phyloP scores from a whole-genome alignment of 2,113 vertebrate species.

The Saimiri boliviensis region DNA sequence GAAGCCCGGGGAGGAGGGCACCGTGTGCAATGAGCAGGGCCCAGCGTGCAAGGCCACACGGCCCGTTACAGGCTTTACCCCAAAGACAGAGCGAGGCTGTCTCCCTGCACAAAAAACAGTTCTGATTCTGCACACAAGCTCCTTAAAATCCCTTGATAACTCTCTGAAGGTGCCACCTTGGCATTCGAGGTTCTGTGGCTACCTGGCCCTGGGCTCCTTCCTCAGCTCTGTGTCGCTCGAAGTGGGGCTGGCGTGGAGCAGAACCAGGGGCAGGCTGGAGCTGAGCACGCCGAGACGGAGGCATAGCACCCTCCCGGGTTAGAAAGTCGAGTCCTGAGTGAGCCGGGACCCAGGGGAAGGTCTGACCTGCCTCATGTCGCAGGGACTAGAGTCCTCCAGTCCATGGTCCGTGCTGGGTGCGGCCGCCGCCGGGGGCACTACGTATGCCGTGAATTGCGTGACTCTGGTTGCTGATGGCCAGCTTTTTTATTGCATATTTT shows the following conservation, averaged over 20 bases:
- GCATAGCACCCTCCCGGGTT: too few relatives aligned
- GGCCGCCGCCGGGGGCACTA: fast-evolving
- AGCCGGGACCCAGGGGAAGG: too few relatives aligned
- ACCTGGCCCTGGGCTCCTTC: background rate
- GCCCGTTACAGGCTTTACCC: background rate
- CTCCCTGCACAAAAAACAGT: too few relatives aligned
- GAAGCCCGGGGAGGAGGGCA: background rate
- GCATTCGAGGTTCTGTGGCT: background rate
- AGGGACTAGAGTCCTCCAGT: background rate
- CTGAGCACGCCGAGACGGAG: too few relatives aligned
- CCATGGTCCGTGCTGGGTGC: fast-evolving
- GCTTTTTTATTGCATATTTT: background rate
- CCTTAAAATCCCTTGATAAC: background rate
- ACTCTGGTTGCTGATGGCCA: background rate
- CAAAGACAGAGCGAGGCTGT: background rate
- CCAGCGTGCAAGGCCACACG: fast-evolving
- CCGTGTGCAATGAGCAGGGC: fast-evolving
- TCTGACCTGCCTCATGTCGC: background rate
- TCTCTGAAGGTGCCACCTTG: background rate
- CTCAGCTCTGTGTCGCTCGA: background rate
- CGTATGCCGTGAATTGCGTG: fast-evolving
- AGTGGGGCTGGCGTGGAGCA: too few relatives aligned
- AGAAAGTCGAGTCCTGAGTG: too few relatives aligned
- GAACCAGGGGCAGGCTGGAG: too few relatives aligned
- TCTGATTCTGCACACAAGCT: background rate